phyloP scores from a whole-genome alignment of 1,140 invertebrate species.

The Polyergus mexicanus region DNA sequence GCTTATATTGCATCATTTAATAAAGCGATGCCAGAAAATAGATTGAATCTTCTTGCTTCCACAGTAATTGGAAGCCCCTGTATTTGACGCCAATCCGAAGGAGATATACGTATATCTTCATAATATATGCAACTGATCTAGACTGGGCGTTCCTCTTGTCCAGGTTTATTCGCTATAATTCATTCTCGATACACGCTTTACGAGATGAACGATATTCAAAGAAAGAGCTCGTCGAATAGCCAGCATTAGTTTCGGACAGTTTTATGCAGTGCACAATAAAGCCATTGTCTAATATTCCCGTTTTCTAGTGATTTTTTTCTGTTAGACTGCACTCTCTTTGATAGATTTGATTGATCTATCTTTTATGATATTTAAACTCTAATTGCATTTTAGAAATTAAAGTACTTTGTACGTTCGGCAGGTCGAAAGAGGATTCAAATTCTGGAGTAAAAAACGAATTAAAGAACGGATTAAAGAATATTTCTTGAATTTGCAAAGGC shows the following conservation, averaged over 20 bases:
- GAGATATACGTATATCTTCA: not conserved
- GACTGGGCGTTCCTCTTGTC: slow-evolving; percentile 30
- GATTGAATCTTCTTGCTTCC: not conserved
- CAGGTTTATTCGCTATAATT: slow-evolving; percentile 22
- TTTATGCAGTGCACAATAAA: slow-evolving; percentile 43
- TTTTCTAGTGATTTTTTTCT: not conserved
- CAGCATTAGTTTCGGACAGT: slow-evolving; percentile 31
- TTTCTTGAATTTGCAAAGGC: not conserved
- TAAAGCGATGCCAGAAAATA: not conserved
- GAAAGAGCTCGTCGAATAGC: slow-evolving; percentile 61
- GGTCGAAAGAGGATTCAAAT: not conserved
- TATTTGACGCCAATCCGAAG: not conserved
- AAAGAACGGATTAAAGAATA: not conserved
- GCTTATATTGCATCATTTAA: not conserved
- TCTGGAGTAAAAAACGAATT: too few species aligned
- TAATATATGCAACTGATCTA: slow-evolving; percentile 29
- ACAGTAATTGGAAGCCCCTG: not conserved
- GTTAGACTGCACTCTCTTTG: not conserved
- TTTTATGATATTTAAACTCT: not conserved
- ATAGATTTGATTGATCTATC: not conserved
- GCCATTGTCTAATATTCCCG: slow-evolving; percentile 61
- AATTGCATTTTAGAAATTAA: not conserved
- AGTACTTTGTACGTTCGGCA: not conserved
- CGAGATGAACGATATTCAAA: slow-evolving; percentile 35
- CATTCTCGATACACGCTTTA: slow-evolving; percentile 16